Evolutionary conservation across 2,113 vertebrate genomes (phyloP), one percentile per base, ranked within the genome.

Genomic region (Dissostichus mawsoni): DNA sequence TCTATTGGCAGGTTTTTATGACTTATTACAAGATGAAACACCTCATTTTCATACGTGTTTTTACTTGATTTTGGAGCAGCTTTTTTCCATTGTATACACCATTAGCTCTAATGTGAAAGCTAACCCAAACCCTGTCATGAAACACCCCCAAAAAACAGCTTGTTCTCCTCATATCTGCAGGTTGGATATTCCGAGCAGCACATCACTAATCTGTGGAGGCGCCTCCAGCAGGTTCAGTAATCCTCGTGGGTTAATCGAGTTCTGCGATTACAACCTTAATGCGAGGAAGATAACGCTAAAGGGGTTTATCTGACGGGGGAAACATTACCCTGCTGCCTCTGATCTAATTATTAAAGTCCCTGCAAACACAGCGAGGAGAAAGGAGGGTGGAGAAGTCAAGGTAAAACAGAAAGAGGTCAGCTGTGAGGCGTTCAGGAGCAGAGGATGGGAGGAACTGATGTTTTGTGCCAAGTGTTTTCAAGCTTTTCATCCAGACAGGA

Each of bases 241-340:
- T 82, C 53, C 74, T 69, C 65, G 74, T 41, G 73, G 68, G 83
- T 64, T 85, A 86, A 85, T 85, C 65, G 59, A 81, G 79, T 78
- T 63, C 69, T 47, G 64, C 17, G 74, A 77, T 78, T 81, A 85
- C 83, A 85, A 69, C 74, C 58, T 69, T 78, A 81, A 85, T 69
- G 64, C 45, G 9, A 58, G 58, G 25, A 41, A 55, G 74, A 82
- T 81, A 74, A 65, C 69, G 78, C 79, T 29, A 8, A 57, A 68
- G 11, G 52, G 74, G 23, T 55, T 85, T 81, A 69, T 65, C 63
- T 72, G 78, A 85, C 83, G 53, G 57, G 23, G 36, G 74, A 64
- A 41, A 69, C 64, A 77, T 77, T 23, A 63, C 63, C 50, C 68
- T 7, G n/a, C 68, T 64, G 68, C 45, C 78, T 69, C 52, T 45